Evolutionary conservation across 2,797 vertebrate species (phyloP), one percentile per base, ranked within the genome.

Genomic region (Karalla daura): DNA sequence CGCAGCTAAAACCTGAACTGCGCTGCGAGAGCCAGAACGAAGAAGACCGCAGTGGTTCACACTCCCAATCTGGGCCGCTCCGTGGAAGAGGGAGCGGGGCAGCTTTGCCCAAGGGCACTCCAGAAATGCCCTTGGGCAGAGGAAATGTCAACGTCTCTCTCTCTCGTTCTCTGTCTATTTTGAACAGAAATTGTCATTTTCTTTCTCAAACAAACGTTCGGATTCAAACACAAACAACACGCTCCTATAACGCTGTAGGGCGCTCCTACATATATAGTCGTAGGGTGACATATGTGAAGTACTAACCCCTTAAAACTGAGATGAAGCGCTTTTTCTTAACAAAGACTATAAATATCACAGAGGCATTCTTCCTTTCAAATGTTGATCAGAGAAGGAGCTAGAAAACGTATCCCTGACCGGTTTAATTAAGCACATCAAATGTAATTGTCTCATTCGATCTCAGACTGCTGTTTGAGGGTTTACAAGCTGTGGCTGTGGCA

Each of bases 1-100:
- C 47, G 78, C 56, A 70, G 71, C 51, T 47, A 56, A 65, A 86
- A 66, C 44, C 21, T 71, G 63, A 68, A 18, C 39, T 5, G 45
- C 58, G 24, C 25, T 30, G 49, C 49, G 63, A 64, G 14, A 40
- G 36, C 6, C 14, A 60, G 23, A 60, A 65, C 47, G 37, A n/a
- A n/a, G n/a, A n/a, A n/a, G 43, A 47, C 49, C 0, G 36, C 62
- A 63, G 63, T 0, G 15, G 49, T 40, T 62, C 37, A 32, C 55
- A 54, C 10, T 40, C 17, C 10, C 51, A 18, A 35, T 40, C 46
- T 21, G 65, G 21, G 61, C 9, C 23, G 25, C 33, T 28, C 25
- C 7, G 15, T 24, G 21, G 14, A 21, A 13, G 37, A 53, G 9
- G 12, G 3, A 46, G 43, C 5, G 12, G 45, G 55, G 46, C 43